Evolutionary conservation across 2,888 invertebrate species (phyloP).

Genomic region (Bellardia bayeri): DNA sequence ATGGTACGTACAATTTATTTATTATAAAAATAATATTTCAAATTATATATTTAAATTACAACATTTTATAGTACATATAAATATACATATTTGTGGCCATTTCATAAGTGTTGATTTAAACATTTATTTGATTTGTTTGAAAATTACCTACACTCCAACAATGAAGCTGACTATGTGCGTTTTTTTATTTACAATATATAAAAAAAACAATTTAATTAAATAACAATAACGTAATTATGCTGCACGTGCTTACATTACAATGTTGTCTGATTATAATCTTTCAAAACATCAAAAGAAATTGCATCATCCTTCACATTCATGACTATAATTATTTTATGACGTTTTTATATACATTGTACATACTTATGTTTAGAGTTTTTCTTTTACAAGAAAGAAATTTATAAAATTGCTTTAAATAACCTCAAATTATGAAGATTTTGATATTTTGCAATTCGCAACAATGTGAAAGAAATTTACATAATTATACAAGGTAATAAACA

Average conservation of each 20-base stretch:
- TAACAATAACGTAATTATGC: slow-evolving; percentile 40
- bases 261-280: slow-evolving; percentile 32
- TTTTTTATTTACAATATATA: background rate
- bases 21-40: background rate
- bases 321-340: slow-evolving; percentile 8
- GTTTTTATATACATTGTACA: background rate
- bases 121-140: background rate
- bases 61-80: background rate
- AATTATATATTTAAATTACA: background rate
- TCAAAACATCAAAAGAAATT: slow-evolving; percentile 30
- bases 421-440: slow-evolving; percentile 3
- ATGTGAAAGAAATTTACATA: slow-evolving; percentile 10
- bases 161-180: background rate
- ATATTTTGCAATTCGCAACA: slow-evolving; percentile 18
- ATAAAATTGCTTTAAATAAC: slow-evolving; percentile 44
- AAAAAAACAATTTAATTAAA: slow-evolving; percentile 7
- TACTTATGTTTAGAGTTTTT: background rate
- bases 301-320: slow-evolving; percentile 48
- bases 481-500: background rate
- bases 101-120: background rate
- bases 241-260: slow-evolving; percentile 52
- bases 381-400: background rate
- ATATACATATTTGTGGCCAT: background rate
- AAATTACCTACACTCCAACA: background rate
- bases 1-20: slow-evolving; percentile 75